Percentiles rank a stretch among this genome's conserved stretches.
Evolutionary conservation across 1,140 invertebrate species (phyloP).

Genomic region (Drosophila nikananu): DNA sequence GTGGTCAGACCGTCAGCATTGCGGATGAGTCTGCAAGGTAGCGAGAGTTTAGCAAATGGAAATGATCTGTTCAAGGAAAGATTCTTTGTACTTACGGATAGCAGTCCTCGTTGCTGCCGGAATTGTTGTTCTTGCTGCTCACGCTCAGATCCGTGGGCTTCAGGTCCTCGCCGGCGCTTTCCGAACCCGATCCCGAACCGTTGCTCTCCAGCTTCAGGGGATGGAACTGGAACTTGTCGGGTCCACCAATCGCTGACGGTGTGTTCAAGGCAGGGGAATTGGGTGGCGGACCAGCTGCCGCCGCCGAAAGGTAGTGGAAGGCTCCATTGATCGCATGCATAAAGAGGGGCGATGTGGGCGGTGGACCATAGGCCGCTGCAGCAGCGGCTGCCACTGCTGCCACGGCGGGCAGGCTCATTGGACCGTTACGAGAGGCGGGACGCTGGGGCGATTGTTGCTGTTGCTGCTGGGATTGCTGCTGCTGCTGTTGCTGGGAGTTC

Average conservation of each 20-base stretch:
- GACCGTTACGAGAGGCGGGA: conserved; percentile 59
- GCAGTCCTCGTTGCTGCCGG: conserved; percentile 72
- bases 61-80: neutral
- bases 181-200: conserved; percentile 49
- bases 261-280: conserved; percentile 74
- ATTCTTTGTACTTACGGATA: conserved; percentile 78
- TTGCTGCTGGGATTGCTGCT: conserved; percentile 65
- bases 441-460: conserved; percentile 62
- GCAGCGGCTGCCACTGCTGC: conserved; percentile 78
- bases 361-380: conserved; percentile 80
- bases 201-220: conserved; percentile 75
- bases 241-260: conserved; percentile 34
- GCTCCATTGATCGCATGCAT: conserved; percentile 83
- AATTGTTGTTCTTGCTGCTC: conserved; percentile 52
- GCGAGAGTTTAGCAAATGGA: conserved; percentile 26
- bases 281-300: conserved; percentile 71
- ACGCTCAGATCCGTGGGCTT: conserved; percentile 87
- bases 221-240: conserved; percentile 81
- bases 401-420: conserved; percentile 71
- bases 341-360: conserved; percentile 82
- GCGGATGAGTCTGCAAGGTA: conserved; percentile 76
- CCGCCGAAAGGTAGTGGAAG: conserved; percentile 80
- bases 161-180: conserved; percentile 84
- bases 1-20: conserved; percentile 85
- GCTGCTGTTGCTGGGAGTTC: conserved; percentile 44